phyloP scores from a whole-genome alignment of 1,140 invertebrate genomes.

The Drosophila elegans region DNA sequence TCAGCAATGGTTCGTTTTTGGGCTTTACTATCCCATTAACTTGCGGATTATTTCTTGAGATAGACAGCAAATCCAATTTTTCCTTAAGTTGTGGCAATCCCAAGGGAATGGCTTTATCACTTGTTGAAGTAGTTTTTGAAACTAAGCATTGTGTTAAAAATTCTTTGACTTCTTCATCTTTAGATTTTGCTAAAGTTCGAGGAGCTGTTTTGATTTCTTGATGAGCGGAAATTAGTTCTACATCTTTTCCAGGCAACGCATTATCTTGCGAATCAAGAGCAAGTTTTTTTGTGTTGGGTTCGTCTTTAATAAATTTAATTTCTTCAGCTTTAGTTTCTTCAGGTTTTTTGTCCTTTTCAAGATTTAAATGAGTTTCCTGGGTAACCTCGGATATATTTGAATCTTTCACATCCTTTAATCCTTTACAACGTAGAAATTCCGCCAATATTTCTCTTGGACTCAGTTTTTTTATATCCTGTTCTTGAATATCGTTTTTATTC shows the following conservation, averaged over 20 bases:
- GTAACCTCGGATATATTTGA: not conserved
- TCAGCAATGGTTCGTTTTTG: not conserved
- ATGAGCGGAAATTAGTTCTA: not conserved
- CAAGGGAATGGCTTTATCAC: not conserved
- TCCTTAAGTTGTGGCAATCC: not conserved
- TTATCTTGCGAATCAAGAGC: not conserved
- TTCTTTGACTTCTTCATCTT: slow-evolving; percentile 3
- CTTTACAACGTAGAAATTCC: not conserved
- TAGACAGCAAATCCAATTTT: not conserved
- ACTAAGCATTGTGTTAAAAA: slow-evolving; percentile 6
- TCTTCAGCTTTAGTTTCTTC: not conserved
- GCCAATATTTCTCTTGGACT: not conserved
- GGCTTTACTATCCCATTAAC: not conserved
- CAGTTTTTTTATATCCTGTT: not conserved
- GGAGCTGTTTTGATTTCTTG: not conserved
- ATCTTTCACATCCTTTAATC: not conserved
- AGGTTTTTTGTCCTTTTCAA: not conserved
- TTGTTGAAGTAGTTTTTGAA: not conserved
- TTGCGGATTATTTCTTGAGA: not conserved
- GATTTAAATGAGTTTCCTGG: not conserved
- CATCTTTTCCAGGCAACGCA: not conserved
- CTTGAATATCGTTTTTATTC: not conserved
- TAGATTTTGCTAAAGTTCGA: not conserved
- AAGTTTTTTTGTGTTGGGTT: not conserved
- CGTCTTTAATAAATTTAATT: not conserved